Conservation (phyloP, 2,797 vertebrate species). For the Cetoscarus ocellatus region DNA sequence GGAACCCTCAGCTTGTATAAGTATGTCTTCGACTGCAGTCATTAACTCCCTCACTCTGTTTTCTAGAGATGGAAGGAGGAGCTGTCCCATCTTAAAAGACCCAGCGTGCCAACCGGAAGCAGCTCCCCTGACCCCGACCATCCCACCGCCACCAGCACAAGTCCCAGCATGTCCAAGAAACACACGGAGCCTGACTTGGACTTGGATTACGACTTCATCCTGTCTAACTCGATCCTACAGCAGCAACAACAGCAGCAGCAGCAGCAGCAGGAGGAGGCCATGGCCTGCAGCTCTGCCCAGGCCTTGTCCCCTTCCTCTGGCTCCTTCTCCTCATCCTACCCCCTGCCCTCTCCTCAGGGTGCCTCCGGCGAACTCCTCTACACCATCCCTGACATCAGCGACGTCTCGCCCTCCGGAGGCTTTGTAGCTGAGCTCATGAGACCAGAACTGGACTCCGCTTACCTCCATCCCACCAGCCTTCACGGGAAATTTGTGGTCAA, state of each 20-base stretch:
- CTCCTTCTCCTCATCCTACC: slow-evolving; percentile 87
- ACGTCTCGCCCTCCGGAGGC: slow-evolving; percentile 95
- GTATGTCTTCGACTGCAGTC: slow-evolving; percentile 19
- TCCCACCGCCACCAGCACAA: slow-evolving; percentile 72
- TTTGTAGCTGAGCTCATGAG: slow-evolving; percentile 97
- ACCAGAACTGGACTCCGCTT: slow-evolving; percentile 95
- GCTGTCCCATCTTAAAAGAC: slow-evolving; percentile 90
- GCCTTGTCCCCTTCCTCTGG: slow-evolving; percentile 84
- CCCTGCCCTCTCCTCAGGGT: slow-evolving; percentile 84
- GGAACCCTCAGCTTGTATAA: neutral
- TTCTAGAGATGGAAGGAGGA: slow-evolving; percentile 95
- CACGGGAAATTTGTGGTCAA: slow-evolving; percentile 96
- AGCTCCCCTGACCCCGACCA: slow-evolving; percentile 79
- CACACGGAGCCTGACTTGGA: slow-evolving; percentile 92
- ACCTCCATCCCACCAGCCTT: slow-evolving; percentile 90
- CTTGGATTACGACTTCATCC: slow-evolving; percentile 96
- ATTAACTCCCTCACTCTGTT: slow-evolving; percentile 62
- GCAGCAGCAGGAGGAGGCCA: slow-evolving; percentile 72
- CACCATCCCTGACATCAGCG: slow-evolving; percentile 93
- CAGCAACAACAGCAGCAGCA: slow-evolving; percentile 87
- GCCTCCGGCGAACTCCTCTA: slow-evolving; percentile 80
- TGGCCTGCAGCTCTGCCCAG: slow-evolving; percentile 82
- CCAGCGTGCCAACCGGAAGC: slow-evolving; percentile 83
- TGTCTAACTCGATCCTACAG: slow-evolving; percentile 94
- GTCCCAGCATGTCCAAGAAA: slow-evolving; percentile 85